phyloP scores from a whole-genome alignment of 2,888 invertebrate species.

The Leptopilina drosophilae region DNA sequence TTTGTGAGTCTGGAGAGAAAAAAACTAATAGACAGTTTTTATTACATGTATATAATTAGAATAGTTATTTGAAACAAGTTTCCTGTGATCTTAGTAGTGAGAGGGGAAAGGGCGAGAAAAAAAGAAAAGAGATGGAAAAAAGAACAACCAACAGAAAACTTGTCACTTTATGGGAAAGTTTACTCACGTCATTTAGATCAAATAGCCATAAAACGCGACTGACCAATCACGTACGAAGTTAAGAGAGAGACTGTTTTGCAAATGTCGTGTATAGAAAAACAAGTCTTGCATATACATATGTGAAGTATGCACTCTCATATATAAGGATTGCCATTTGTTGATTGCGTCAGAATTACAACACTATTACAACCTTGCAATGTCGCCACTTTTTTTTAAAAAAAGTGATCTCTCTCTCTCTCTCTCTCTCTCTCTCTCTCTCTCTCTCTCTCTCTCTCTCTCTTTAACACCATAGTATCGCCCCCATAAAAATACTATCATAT shows the following conservation, averaged over 20 bases:
- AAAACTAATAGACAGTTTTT: not conserved
- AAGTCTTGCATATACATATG: constrained; percentile 5
- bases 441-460: too few species aligned
- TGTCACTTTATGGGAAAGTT: constrained; percentile 18
- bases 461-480: not conserved
- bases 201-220: constrained; percentile 9
- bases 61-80: constrained; percentile 10
- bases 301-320: constrained; percentile 13
- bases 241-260: constrained; percentile 24
- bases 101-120: too few species aligned
- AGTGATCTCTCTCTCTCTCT: not conserved
- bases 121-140: too few species aligned
- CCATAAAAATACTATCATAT: constrained; percentile 5
- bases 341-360: constrained; percentile 62
- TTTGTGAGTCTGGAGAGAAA: too few species aligned
- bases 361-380: constrained; percentile 64
- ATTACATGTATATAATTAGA: not conserved
- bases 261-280: constrained; percentile 8
- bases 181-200: constrained; percentile 8
- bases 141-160: not conserved
- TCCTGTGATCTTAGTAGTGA: not conserved
- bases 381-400: constrained; percentile 55
- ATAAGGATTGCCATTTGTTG: constrained; percentile 17
- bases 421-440: too few species aligned
- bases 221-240: not conserved